Conservation (phyloP, 2,888 invertebrate species). For the Elgonia sp. region DNA sequence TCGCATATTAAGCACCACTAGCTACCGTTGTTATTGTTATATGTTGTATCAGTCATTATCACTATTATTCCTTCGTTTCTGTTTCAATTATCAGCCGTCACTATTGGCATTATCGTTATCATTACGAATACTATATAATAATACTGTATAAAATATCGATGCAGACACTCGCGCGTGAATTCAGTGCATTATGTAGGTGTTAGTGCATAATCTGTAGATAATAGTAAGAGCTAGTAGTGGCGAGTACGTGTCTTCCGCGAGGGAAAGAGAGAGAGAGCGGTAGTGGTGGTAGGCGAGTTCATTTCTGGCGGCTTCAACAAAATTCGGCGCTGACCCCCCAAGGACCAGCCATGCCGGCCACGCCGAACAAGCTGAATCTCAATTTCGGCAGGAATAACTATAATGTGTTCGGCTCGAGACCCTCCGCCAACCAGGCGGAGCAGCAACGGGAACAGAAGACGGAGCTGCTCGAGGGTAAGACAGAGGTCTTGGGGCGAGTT, state of each 20-base stretch:
- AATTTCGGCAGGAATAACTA: conserved; percentile 86
- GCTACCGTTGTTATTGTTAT: conserved; percentile 46
- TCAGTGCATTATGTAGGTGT: conserved; percentile 63
- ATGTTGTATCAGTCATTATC: too few relatives aligned
- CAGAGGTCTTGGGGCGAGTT: too few relatives aligned
- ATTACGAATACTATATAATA: conserved; percentile 22
- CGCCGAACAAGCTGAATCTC: conserved; percentile 86
- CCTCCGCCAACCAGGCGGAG: conserved; percentile 81
- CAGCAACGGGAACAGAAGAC: conserved; percentile 86
- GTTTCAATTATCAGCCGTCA: neutral
- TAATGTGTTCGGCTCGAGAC: conserved; percentile 85
- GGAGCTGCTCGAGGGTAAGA: conserved; percentile 86
- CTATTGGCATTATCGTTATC: conserved; percentile 15
- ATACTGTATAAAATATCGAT: conserved; percentile 26
- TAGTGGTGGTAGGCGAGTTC: too few relatives aligned
- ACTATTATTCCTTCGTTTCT: too few relatives aligned
- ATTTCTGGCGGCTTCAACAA: neutral
- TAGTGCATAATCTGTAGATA: conserved; percentile 62
- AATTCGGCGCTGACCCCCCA: conserved; percentile 9
- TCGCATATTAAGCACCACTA: conserved; percentile 35
- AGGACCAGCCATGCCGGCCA: conserved; percentile 84
- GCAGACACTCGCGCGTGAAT: conserved; percentile 55
- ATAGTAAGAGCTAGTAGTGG: conserved; percentile 48
- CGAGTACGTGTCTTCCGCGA: conserved; percentile 60
- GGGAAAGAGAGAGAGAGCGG: conserved; percentile 2